Evolutionary conservation across 2,888 invertebrate species (phyloP).

Genomic region (Erebia ligea): DNA sequence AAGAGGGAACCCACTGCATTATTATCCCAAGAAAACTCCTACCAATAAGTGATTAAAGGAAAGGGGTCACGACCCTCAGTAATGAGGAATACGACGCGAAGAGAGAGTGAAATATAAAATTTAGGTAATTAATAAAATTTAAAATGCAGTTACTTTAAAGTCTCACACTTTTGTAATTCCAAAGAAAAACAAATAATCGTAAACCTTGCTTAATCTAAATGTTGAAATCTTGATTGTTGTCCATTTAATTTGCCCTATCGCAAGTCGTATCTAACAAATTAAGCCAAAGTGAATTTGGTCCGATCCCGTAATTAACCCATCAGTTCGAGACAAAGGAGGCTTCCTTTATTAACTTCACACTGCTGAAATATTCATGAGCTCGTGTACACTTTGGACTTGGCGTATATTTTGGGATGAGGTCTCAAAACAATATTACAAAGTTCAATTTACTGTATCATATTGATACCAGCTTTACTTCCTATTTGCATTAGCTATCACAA

Average conservation of each 20-base stretch:
- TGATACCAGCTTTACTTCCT: neutral
- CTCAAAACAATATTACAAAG: slow-evolving; percentile 13
- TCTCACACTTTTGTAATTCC: neutral
- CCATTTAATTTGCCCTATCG: slow-evolving; percentile 35
- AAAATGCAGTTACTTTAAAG: neutral
- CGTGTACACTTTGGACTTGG: slow-evolving; percentile 29
- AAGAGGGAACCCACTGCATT: too few relatives aligned
- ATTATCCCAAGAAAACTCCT: too few relatives aligned
- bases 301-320: slow-evolving; percentile 71
- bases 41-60: too few relatives aligned
- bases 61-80: too few relatives aligned
- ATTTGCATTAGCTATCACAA: slow-evolving; percentile 6
- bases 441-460: slow-evolving; percentile 15
- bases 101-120: too few relatives aligned
- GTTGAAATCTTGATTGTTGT: slow-evolving; percentile 5
- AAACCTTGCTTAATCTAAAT: slow-evolving; percentile 10
- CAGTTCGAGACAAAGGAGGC: slow-evolving; percentile 70
- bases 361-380: slow-evolving; percentile 76
- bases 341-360: slow-evolving; percentile 73
- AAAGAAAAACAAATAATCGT: neutral
- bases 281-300: slow-evolving; percentile 46
- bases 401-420: slow-evolving; percentile 22
- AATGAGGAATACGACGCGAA: too few relatives aligned
- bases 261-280: slow-evolving; percentile 40
- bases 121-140: too few relatives aligned